phyloP scores from a whole-genome alignment of 2,113 vertebrate genomes.

The Canis aureus region DNA sequence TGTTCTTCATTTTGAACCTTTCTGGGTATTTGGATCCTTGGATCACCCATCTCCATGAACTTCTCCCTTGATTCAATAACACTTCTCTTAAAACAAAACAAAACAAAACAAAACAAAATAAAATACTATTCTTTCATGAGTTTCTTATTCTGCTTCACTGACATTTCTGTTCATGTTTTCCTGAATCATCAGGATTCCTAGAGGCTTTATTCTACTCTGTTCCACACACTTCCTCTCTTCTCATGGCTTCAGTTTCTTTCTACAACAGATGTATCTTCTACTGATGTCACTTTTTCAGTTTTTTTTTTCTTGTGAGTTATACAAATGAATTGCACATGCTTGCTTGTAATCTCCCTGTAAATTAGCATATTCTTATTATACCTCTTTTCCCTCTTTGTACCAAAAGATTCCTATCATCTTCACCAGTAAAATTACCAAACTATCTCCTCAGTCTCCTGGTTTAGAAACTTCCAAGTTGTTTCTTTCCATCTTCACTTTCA shows the following conservation, averaged over 20 bases:
- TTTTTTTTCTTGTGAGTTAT: neutral
- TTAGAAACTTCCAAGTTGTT: neutral
- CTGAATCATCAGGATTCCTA: neutral
- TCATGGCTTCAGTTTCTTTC: neutral
- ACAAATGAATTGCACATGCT: slow-evolving; percentile 3
- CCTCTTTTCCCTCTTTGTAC: neutral
- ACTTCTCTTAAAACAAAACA: neutral
- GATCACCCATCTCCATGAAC: neutral
- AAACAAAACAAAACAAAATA: too few species aligned
- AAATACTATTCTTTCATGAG: neutral
- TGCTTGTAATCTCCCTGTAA: neutral
- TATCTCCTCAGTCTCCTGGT: neutral
- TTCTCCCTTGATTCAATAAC: neutral
- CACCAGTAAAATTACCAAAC: neutral
- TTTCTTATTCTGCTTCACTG: neutral
- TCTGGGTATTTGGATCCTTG: neutral
- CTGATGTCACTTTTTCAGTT: neutral
- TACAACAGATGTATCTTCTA: neutral
- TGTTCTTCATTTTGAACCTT: neutral
- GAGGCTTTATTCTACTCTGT: neutral
- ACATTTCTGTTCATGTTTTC: neutral
- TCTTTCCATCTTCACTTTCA: neutral
- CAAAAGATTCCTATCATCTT: neutral
- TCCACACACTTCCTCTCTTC: neutral
- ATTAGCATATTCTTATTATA: neutral